Percentiles rank a stretch among this genome's conserved stretches.
Conservation (phyloP, 2,797 vertebrate genomes). For the Hypotaenidia philippensis region DNA sequence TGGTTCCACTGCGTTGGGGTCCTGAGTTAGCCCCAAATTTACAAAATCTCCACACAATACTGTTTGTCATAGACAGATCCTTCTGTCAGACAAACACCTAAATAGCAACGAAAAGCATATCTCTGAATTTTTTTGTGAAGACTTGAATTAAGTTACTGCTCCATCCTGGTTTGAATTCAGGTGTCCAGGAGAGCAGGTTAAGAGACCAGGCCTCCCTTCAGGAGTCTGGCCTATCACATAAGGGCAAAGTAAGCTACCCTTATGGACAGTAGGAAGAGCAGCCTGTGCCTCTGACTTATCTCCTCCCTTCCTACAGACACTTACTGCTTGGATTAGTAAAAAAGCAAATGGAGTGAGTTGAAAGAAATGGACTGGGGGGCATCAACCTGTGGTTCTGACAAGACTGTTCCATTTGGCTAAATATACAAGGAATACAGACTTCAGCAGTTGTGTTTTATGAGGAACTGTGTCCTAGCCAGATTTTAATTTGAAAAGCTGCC, state of each 20-base stretch:
- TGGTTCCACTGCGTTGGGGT: not conserved
- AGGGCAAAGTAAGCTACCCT: not conserved
- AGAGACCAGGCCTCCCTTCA: not conserved
- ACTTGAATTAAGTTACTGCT: not conserved
- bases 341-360: not conserved
- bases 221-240: fast-evolving
- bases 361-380: not conserved
- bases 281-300: not conserved
- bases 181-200: not conserved
- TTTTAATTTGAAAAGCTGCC: slow-evolving; percentile 23
- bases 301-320: not conserved
- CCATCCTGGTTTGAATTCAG: not conserved
- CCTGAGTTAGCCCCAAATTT: not conserved
- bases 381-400: not conserved
- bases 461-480: not conserved
- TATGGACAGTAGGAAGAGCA: not conserved
- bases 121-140: not conserved
- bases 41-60: not conserved
- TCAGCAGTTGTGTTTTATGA: not conserved
- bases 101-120: not conserved
- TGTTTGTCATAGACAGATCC: not conserved
- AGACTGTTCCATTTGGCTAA: not conserved
- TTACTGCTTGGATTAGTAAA: not conserved
- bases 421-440: not conserved
- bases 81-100: not conserved